phyloP scores from a whole-genome alignment of 1,140 invertebrate species.

The Hestina assimilis region DNA sequence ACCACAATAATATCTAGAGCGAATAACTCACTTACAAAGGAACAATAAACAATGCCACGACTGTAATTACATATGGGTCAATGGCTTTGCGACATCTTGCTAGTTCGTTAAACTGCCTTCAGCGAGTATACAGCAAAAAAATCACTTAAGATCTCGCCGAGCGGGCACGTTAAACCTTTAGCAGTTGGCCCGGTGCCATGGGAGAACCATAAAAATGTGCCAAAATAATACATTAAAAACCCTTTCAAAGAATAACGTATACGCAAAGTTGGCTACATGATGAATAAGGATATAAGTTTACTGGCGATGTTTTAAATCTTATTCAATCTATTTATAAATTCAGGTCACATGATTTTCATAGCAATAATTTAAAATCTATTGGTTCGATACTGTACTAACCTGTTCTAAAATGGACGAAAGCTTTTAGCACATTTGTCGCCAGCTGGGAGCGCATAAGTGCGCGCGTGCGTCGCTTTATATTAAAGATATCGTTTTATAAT shows the following conservation, averaged over 20 bases:
- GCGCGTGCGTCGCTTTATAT: neutral
- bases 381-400: neutral
- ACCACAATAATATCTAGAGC: neutral
- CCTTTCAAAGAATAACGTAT: constrained; percentile 52
- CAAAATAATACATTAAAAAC: constrained; percentile 70
- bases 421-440: constrained; percentile 64
- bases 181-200: constrained; percentile 57
- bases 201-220: constrained; percentile 52
- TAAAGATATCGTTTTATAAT: neutral
- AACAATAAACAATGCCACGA: constrained; percentile 58
- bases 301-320: constrained; percentile 35
- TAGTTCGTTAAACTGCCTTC: constrained; percentile 65
- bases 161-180: constrained; percentile 63
- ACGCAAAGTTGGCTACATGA: constrained; percentile 18
- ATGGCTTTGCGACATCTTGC: constrained; percentile 62
- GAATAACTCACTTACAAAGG: constrained; percentile 39
- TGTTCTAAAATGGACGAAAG: constrained; percentile 57
- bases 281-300: constrained; percentile 6
- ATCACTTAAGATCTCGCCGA: constrained; percentile 62
- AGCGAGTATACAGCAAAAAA: constrained; percentile 51
- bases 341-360: neutral
- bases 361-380: neutral
- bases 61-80: constrained; percentile 65
- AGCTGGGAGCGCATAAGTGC: constrained; percentile 52
- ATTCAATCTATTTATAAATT: constrained; percentile 7